Conservation (phyloP, 2,113 vertebrate genomes). For the Nicator chloris region DNA sequence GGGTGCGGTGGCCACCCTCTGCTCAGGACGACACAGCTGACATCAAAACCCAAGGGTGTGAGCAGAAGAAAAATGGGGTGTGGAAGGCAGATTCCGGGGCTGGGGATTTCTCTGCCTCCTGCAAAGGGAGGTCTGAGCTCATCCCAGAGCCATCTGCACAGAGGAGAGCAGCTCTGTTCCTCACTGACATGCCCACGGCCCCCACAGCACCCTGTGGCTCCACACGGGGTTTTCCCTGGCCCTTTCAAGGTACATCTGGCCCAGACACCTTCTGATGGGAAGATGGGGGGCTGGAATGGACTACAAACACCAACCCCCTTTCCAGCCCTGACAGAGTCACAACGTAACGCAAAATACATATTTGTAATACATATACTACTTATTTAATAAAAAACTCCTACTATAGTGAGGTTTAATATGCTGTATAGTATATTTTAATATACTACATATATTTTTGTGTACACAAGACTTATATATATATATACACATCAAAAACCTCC, state of each 20-base stretch:
- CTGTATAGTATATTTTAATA: not conserved
- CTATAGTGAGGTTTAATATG: not conserved
- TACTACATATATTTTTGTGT: not conserved
- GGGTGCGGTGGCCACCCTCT: not conserved
- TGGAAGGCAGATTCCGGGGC: not conserved
- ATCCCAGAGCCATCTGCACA: not conserved
- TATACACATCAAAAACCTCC: not conserved
- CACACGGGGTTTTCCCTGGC: not conserved
- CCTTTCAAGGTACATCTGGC: not conserved
- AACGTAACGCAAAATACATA: rapidly evolving
- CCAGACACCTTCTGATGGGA: not conserved
- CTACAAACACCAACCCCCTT: not conserved
- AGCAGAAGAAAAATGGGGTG: not conserved
- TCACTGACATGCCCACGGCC: not conserved
- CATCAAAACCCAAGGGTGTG: not conserved
- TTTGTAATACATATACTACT: not conserved
- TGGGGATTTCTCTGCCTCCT: not conserved
- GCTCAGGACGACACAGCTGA: rapidly evolving
- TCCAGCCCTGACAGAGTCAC: not conserved
- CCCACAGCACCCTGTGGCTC: not conserved
- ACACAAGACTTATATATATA: not conserved
- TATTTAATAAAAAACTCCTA: not conserved
- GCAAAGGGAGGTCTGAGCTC: not conserved
- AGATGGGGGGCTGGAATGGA: rapidly evolving
- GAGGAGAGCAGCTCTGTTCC: not conserved